Evolutionary conservation across 2,113 vertebrate genomes (phyloP), one percentile per base, ranked within the genome.

Genomic region (Lampris incognitus): DNA sequence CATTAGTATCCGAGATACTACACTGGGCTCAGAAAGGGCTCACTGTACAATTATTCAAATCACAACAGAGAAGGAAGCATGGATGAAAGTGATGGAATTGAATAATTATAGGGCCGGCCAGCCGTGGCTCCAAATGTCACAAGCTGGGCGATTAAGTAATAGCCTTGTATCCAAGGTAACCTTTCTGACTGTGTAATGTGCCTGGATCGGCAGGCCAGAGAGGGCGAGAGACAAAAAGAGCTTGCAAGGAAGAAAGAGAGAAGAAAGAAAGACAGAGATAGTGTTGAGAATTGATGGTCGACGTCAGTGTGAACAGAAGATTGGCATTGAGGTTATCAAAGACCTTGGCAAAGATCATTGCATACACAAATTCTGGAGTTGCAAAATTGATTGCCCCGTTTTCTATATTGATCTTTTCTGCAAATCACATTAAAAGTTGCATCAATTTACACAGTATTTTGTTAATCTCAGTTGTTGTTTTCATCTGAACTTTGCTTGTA

Each of bases 31-130:
- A 72, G 56, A 79, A 68, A 80, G 42, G 80, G 74, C 79, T 87
- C 76, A 82, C 66, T 75, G 67, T 84, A 88, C 88, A 89, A 92
- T 93, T 92, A 90, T 89, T 91, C 60, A 93, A 91, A 91, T 91
- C 81, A 85, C 56, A 84, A 80, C 78, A 76, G 76, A 91, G 90
- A 82, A 83, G 84, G 82, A 74, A 71, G 72, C 72, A 84, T 84
- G 73, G 79, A 82, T 63, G 46, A 70, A 85, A 79, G 78, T 88
- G 86, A 76, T 86, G 83, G 83, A 91, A 89, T 85, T 84, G 79
- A 89, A 81, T 91, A 89, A 91, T 92, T 93, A 91, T 50, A 90
- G 84, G 24, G 82, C 72, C 71, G 82, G 67, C 72, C 56, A 76
- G 65, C 41, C 3, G 76, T 78, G 80, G 74, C 86, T 91, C 74